Evolutionary conservation across 2,797 vertebrate genomes (phyloP), one percentile per base, ranked within the genome.

Genomic region (Rallus crepitans): DNA sequence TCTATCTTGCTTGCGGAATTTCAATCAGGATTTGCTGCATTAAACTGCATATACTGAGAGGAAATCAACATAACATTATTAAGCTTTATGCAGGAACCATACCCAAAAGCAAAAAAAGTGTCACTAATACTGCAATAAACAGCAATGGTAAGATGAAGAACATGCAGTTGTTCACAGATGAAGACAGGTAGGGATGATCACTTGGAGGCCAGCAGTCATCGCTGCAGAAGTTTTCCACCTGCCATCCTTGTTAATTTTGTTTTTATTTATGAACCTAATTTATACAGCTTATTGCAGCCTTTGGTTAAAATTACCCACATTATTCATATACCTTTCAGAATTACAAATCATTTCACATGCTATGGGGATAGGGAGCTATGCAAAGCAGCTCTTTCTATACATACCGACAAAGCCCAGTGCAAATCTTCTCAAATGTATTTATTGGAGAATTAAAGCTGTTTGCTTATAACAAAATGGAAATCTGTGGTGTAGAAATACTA

Each of bases 391-490:
- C 61, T 91, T 87, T 7, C 2, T 63, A 53, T 86, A 87, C 28
- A 15, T 53, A 78, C 61, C 12, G 45, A 82, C 50, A 72, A 81
- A 91, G 17, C 39, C 37, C 47, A 45, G 25, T 63, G 28, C 39
- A 96, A 94, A 87, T 92, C 61, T 93, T 55, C 72, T 91, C 73
- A 77, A 90, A 90, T 0, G 0, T 85, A 90, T 90, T 96, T 95
- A 92, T 82, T 15, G 6, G 61, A 53, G 76, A 96, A 91, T 93
- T 93, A 92, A 92, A 87, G 31, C 65, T 91, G 53, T 87, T 95
- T 96, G 86, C 86, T 86, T 76, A 92, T 70, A 94, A 85, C 45
- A 89, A 96, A 94, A 90, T 92, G 75, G 75, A 94, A 96, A 90
- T 84, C 75, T 83, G 85, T 81, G 78, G 42, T 80, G 77, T 89